Evolutionary conservation across 1,140 invertebrate genomes (phyloP).

Genomic region (Euschistus heros): DNA sequence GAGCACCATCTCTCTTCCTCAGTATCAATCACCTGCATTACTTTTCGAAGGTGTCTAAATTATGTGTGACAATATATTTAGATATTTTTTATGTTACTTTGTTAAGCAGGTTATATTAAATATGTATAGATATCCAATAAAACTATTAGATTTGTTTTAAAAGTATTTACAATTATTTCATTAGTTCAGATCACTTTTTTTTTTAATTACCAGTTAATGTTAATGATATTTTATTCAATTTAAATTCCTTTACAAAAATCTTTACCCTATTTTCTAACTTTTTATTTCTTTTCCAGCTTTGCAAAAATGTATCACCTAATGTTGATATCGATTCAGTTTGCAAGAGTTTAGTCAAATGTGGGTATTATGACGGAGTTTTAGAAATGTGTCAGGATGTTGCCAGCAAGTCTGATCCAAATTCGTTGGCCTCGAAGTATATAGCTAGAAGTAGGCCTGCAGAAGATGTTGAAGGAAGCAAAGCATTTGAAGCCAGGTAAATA

Average conservation of each 20-base stretch:
- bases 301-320: slow-evolving; percentile 70
- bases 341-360: slow-evolving; percentile 58
- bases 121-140: too few relatives aligned
- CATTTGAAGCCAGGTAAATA: slow-evolving; percentile 51
- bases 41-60: too few relatives aligned
- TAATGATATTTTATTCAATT: neutral
- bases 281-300: slow-evolving; percentile 45
- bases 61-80: too few relatives aligned
- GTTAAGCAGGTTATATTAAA: too few relatives aligned
- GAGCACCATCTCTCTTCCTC: too few relatives aligned
- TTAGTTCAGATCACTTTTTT: too few relatives aligned
- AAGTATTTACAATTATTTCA: too few relatives aligned
- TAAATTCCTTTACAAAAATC: neutral
- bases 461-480: slow-evolving; percentile 63
- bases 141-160: too few relatives aligned
- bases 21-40: too few relatives aligned
- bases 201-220: neutral
- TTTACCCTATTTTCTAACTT: neutral
- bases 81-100: too few relatives aligned
- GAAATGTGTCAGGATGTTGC: slow-evolving; percentile 78
- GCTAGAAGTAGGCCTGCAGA: slow-evolving; percentile 67
- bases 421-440: slow-evolving; percentile 80
- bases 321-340: slow-evolving; percentile 69
- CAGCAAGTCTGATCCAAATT: slow-evolving; percentile 74
- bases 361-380: slow-evolving; percentile 79